These are phyloP conservation scores for Taphrorychus bicolor DNA, from an alignment of 2,888 invertebrate species.

Conservation along the genomic window DNA sequence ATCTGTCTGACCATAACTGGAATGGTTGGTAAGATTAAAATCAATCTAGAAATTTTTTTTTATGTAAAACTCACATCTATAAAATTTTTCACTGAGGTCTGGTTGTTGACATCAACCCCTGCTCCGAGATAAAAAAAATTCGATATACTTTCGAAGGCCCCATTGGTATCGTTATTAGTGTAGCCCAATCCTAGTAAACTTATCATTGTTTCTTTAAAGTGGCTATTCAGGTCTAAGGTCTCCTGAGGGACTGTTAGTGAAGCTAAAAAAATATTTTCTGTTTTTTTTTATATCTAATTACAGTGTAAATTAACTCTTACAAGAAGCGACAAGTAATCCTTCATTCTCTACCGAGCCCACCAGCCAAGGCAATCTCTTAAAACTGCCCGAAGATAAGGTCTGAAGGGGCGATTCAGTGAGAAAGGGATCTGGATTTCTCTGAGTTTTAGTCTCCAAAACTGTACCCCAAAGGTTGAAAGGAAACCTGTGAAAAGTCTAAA, in stretches of 20 bases:
- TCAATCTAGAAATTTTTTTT: not conserved
- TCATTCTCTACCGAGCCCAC: conserved; percentile 61
- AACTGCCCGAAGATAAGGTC: conserved; percentile 56
- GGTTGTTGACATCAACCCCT: not conserved
- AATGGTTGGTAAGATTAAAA: conserved; percentile 22
- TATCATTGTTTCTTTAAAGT: conserved; percentile 47
- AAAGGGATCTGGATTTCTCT: conserved; percentile 57
- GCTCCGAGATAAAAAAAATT: conserved; percentile 38
- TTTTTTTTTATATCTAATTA: no score
- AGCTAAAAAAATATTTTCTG: no score
- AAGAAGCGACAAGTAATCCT: conserved; percentile 61
- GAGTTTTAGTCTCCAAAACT: conserved; percentile 57
- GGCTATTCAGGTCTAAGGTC: conserved; percentile 46
- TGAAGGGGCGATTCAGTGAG: conserved; percentile 58
- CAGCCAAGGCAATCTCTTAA: conserved; percentile 61
- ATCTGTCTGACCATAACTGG: conserved; percentile 63
- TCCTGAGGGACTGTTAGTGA: conserved; percentile 35
- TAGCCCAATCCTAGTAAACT: conserved; percentile 45
- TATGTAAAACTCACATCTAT: conserved; percentile 48
- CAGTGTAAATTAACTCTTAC: conserved; percentile 47
- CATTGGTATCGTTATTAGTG: conserved; percentile 38
- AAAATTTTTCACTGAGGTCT: conserved; percentile 41
- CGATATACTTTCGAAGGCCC: conserved; percentile 23
- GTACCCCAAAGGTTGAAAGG: conserved; percentile 61
- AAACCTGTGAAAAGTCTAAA: conserved; percentile 61